Percentiles rank a stretch among this genome's conserved stretches.
Evolutionary conservation across 2,797 vertebrate species (phyloP).

Genomic region (Sorex maritimensis): DNA sequence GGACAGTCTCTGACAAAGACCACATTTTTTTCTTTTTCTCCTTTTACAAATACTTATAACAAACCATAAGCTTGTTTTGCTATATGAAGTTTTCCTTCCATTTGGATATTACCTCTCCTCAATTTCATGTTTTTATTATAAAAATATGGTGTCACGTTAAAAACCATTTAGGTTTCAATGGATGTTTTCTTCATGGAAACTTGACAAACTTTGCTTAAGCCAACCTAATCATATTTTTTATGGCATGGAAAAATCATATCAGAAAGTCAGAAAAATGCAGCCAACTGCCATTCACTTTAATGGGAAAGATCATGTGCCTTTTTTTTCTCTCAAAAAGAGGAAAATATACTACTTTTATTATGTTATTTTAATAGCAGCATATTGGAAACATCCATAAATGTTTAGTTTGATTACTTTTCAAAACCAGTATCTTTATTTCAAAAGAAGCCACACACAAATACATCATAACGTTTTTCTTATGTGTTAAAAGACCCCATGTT

Average conservation of each 20-base stretch:
- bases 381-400: conserved; percentile 46
- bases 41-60: conserved; percentile 49
- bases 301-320: conserved; percentile 31
- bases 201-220: conserved; percentile 51
- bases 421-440: conserved; percentile 54
- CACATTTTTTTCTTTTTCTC: conserved; percentile 22
- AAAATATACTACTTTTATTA: conserved; percentile 66
- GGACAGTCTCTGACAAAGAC: conserved; percentile 55
- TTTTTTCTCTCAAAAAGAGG: conserved; percentile 36
- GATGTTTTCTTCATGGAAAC: conserved; percentile 66
- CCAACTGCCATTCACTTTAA: conserved; percentile 58
- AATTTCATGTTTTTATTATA: conserved; percentile 50
- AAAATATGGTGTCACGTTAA: conserved; percentile 50
- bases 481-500: conserved; percentile 7
- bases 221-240: conserved; percentile 69
- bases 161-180: conserved; percentile 52
- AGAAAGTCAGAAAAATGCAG: conserved; percentile 65
- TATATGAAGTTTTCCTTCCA: conserved; percentile 58
- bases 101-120: conserved; percentile 41
- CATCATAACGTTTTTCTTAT: neutral
- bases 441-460: conserved; percentile 52
- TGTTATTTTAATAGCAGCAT: conserved; percentile 54
- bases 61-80: neutral
- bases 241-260: conserved; percentile 77
- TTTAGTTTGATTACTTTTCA: conserved; percentile 43